These are phyloP conservation scores for Nannobrachium achirus DNA, from an alignment of 2,113 vertebrate genomes.

Conservation along the genomic window DNA sequence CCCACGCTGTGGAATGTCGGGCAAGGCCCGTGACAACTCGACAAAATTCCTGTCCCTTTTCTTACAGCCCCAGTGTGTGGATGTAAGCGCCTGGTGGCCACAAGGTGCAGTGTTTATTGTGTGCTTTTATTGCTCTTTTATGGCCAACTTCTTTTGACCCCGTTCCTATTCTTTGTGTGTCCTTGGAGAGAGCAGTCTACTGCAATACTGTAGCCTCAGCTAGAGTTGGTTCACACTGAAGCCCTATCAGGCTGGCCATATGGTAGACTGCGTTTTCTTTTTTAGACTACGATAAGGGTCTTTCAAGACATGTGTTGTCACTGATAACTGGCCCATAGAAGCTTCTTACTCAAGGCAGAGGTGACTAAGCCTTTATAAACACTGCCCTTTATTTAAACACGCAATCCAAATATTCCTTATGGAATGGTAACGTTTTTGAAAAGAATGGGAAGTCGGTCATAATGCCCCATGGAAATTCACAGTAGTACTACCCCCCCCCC, in stretches of 20 bases:
- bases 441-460: too few species aligned
- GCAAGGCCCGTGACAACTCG: not conserved
- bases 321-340: not conserved
- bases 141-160: not conserved
- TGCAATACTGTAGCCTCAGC: not conserved
- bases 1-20: not conserved
- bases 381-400: too few species aligned
- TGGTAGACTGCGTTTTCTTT: not conserved
- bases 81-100: not conserved
- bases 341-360: too few species aligned
- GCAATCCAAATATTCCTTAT: too few species aligned
- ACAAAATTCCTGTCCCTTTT: not conserved
- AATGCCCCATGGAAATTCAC: too few species aligned
- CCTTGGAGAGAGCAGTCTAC: not conserved
- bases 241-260: not conserved
- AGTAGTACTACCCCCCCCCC: too few species aligned
- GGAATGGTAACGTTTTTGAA: too few species aligned
- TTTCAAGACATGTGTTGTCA: not conserved
- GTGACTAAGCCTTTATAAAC: too few species aligned
- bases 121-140: not conserved
- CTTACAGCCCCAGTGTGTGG: not conserved
- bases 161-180: not conserved
- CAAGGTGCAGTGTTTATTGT: constrained; percentile 3
- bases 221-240: not conserved
- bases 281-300: not conserved